Evolutionary conservation across 35 echinoderm and acorn worm species (phyloP).

Genomic region (Nesometra sesokonis): DNA sequence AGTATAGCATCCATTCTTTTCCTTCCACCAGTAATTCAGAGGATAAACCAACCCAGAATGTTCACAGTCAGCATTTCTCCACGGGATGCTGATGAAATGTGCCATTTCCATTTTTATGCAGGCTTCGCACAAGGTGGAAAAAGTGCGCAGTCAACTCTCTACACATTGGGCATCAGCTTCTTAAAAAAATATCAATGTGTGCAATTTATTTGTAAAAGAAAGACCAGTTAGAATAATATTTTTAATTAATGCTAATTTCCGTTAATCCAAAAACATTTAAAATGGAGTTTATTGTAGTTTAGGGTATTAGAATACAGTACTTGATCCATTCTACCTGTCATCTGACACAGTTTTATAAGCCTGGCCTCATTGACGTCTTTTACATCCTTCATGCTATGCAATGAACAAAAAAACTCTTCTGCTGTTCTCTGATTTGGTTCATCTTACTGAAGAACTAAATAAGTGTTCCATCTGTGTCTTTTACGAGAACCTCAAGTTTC

Average conservation of each 20-base stretch:
- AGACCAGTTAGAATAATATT: neutral
- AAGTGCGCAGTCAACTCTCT: conserved; percentile 41
- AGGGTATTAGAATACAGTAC: neutral
- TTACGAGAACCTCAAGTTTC: conserved; percentile 24
- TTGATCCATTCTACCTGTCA: conserved; percentile 49
- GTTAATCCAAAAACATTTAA: neutral
- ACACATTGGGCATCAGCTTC: conserved; percentile 29
- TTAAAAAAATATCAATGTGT: neutral
- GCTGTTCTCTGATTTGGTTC: conserved; percentile 17
- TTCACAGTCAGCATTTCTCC: conserved; percentile 40
- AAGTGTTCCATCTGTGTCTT: conserved; percentile 35
- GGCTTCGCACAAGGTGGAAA: conserved; percentile 54
- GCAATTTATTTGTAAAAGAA: no score
- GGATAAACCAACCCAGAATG: conserved; percentile 11
- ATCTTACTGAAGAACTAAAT: conserved; percentile 26
- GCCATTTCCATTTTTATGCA: conserved; percentile 3
- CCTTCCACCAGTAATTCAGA: conserved; percentile 39
- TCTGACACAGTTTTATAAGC: conserved; percentile 22
- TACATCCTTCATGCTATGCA: conserved; percentile 41
- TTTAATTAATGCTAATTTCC: neutral
- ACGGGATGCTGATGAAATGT: conserved; percentile 30
- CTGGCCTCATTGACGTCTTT: conserved; percentile 43
- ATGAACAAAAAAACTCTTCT: conserved; percentile 41
- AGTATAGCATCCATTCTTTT: conserved; percentile 14
- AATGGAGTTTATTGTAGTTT: no score